These are phyloP conservation scores for Cassiopea andromeda DNA, from an alignment of 30 jellyfish, hydroid and myxozoan species.

Conservation along the genomic window DNA sequence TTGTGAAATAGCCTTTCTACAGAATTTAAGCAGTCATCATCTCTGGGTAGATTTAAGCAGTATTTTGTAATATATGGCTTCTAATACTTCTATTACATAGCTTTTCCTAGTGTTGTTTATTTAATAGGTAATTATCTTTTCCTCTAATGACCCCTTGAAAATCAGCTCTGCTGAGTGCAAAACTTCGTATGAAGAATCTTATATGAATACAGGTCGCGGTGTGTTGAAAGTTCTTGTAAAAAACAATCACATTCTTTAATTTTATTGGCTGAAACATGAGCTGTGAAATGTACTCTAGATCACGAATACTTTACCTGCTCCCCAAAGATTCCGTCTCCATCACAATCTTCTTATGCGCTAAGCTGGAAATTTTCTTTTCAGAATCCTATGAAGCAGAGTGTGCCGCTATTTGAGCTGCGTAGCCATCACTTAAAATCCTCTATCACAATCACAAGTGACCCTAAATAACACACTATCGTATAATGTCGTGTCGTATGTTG, in stretches of 20 bases:
- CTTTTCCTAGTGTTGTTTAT: too few species aligned
- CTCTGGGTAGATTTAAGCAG: too few species aligned
- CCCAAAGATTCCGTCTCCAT: background rate
- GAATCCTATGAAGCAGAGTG: constrained; percentile 2
- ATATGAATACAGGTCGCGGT: too few species aligned
- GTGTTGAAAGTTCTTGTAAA: background rate
- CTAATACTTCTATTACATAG: too few species aligned
- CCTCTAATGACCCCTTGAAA: too few species aligned
- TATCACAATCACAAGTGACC: background rate
- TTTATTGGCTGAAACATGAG: background rate
- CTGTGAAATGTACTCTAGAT: background rate
- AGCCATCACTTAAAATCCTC: background rate
- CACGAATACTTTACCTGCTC: background rate
- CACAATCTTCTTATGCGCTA: background rate
- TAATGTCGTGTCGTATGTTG: too few species aligned
- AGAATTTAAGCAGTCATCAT: too few species aligned
- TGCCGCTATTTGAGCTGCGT: background rate
- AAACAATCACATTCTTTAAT: background rate
- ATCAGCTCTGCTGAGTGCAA: too few species aligned
- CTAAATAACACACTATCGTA: background rate
- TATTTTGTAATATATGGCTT: too few species aligned
- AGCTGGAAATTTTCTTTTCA: background rate
- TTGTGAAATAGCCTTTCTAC: too few species aligned
- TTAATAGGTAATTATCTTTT: too few species aligned
- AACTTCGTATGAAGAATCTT: too few species aligned